Evolutionary conservation across 37 sponge, comb jelly and placozoan genomes (phyloP), one percentile per base, ranked within the genome.

Genomic region (Petrosia ficiformis): DNA sequence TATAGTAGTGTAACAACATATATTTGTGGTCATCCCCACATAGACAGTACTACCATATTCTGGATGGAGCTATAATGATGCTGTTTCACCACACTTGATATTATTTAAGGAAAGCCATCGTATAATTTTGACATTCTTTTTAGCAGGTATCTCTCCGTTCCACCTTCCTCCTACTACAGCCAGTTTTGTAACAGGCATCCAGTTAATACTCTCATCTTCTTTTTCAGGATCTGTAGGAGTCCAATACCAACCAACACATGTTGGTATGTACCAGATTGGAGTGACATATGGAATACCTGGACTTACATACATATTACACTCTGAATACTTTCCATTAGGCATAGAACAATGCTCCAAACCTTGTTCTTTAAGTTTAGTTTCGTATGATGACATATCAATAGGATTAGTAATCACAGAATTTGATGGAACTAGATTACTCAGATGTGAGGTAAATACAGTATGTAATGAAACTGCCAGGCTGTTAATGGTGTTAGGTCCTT

Each of bases 241-340:
- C 79, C 79, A 78, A 48, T 67, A 78, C 79, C 79, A 78, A 1
- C 79, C 79, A 41, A 64, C 58, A 44, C 68, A 44, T 26, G 79
- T 78, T 3, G 79, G 79, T 2, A 44, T 35, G 68, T 35, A 78
- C 79, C 79, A 78, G 21, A 78, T 40, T 26, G 79, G 70, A 44
- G 48, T 68, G 4, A 78, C 59, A 8, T 11, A 42, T 44, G 48
- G 70, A 31, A 32, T 28, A 30, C 31, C 59, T 28, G 69, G 68
- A 22, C 68, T 78, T 1, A 78, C 59, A 52, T 59, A 78, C 28
- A 78, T 68, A 22, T 68, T 69, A 28, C 39, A n/a, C 14, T 34
- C 39, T 31, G 48, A 32, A 54, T 67, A 48, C 31, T 11, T 42
- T 3, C 10, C 54, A 61, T 22, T n/a, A 5, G 54, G 14, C 5